phyloP scores from a whole-genome alignment of 2,888 invertebrate genomes.

The Amiota communis region DNA sequence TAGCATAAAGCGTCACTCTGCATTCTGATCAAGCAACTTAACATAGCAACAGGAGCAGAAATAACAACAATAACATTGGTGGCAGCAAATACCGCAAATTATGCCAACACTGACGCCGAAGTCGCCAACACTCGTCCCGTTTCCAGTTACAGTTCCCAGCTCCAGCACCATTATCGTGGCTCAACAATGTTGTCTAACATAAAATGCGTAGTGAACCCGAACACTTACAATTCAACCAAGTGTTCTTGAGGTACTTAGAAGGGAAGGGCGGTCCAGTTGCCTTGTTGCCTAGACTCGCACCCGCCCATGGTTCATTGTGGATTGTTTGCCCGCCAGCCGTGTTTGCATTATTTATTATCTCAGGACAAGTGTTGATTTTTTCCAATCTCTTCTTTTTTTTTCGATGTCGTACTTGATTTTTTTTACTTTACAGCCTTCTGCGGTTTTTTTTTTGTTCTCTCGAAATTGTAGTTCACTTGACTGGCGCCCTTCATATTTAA shows the following conservation, averaged over 20 bases:
- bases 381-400: neutral
- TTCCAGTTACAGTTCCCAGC: neutral
- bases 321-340: conserved; percentile 19
- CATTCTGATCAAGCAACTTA: conserved; percentile 25
- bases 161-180: neutral
- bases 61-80: neutral
- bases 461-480: neutral
- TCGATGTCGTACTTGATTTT: neutral
- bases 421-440: neutral
- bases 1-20: conserved; percentile 26
- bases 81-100: conserved; percentile 18
- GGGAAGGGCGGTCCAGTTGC: neutral
- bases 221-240: conserved; percentile 24
- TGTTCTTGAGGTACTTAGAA: neutral
- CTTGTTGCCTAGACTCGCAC: neutral
- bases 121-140: conserved; percentile 1
- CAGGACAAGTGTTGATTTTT: conserved; percentile 25
- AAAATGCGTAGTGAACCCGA: conserved; percentile 5
- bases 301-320: neutral
- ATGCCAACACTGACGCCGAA: conserved; percentile 24
- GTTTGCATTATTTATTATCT: conserved; percentile 29
- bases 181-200: conserved; percentile 24
- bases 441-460: neutral
- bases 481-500: conserved; percentile 28
- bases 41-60: neutral